A percentile compares a stretch with the other conserved stretches of the same genome.
These are phyloP conservation scores for Ditylenchus weischeri DNA, from an alignment of 2,888 invertebrate species.

Conservation along the genomic window DNA sequence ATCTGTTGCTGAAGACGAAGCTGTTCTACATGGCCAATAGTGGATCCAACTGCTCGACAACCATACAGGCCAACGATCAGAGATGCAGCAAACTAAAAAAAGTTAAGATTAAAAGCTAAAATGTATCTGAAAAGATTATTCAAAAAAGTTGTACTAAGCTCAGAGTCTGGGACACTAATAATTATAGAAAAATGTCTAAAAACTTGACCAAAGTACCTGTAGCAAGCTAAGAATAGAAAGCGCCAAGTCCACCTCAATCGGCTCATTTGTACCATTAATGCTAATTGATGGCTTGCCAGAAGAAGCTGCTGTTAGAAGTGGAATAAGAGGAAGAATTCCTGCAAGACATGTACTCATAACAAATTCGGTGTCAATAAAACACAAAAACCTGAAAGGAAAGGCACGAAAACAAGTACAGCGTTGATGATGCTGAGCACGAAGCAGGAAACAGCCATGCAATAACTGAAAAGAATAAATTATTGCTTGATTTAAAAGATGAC, in stretches of 20 bases:
- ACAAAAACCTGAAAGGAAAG: conserved; percentile 24
- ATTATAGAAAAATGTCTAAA: not conserved
- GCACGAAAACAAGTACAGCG: conserved; percentile 29
- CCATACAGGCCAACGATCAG: conserved; percentile 26
- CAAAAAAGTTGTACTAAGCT: not conserved
- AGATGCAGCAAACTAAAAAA: conserved; percentile 30
- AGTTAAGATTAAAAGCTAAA: not conserved
- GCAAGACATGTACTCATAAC: not conserved
- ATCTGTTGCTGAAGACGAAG: conserved; percentile 8
- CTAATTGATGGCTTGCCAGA: conserved; percentile 9
- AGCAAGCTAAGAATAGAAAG: conserved; percentile 25
- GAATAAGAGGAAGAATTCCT: conserved; percentile 29
- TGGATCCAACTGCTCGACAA: conserved; percentile 25
- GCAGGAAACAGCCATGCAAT: conserved; percentile 23
- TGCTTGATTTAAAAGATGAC: not conserved
- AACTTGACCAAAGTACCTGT: conserved; percentile 5
- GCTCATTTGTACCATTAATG: conserved; percentile 19
- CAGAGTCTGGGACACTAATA: too few species aligned
- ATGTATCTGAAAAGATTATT: not conserved
- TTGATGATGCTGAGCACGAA: conserved; percentile 30
- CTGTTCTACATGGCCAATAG: conserved; percentile 26
- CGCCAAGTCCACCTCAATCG: conserved; percentile 26
- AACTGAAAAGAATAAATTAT: conserved; percentile 1
- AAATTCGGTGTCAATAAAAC: too few species aligned
- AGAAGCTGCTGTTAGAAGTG: conserved; percentile 15